Base-by-base conservation (phyloP, 1,140 invertebrate species). In the Heliothis subflexa region DNA sequence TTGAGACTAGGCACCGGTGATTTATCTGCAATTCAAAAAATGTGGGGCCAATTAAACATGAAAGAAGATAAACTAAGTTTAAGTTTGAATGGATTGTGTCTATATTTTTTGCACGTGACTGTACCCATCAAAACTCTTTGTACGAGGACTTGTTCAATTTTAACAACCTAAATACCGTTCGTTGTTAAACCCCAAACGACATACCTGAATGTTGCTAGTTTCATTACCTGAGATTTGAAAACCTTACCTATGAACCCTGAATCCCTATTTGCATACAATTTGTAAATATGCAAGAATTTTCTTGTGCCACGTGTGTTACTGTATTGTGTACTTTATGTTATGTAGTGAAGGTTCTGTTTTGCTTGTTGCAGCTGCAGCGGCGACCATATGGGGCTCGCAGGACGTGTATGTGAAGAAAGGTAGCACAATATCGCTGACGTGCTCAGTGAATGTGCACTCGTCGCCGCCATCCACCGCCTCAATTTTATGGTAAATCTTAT, bases 331-430 rank as follows among this genome's bases (percentile, higher is more conserved):
- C 25, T 52, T 50, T 57, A 40, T 14, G 40, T 50, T 75, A 13
- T 76, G 54, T 40, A n/a, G 28, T 72, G 47, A 78, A 81, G 18
- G 55, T 57, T 78, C 11, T 52, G 76, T 89, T 89, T 89, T 49
- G 74, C 87, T 94, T 96, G 95, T 96, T 96, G 72, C 96, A 98
- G 97, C 97, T 85, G 97, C 98, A 40, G 97, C 98, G 89, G 98
- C 98, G 28, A 97, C 96, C 85, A 98, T 98, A 83, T 96, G 96
- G 87, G 97, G 97, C 59, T 97, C 97, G n/a, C 96, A 97, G 82
- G 98, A 98, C 83, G 97, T 98, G 57, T 98, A 97, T 91, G 97
- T 98, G 84, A 98, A 98, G 94, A 98, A 97, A 88, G 98, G 98
- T 82, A 98, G 97, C 93, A 98, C 97, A 72, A 98, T 98, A 95